These are phyloP conservation scores for Macrostomum lignano DNA, from an alignment of 1,140 invertebrate species.

Conservation along the genomic window DNA sequence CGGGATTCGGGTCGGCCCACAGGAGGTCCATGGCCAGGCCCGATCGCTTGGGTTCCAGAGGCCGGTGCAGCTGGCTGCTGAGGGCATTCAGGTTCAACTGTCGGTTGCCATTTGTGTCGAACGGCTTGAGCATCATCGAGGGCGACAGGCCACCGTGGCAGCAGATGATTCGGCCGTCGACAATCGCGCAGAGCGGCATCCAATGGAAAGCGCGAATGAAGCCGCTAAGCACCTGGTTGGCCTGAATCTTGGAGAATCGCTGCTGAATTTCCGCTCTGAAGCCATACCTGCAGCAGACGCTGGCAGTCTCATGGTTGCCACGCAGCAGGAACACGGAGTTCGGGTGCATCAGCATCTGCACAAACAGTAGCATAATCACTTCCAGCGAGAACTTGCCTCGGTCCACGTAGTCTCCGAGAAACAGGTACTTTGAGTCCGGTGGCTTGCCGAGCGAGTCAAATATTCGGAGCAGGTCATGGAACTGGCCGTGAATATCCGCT, in stretches of 20 bases:
- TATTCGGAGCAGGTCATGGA: constrained; percentile 99
- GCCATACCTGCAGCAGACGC: constrained; percentile 36
- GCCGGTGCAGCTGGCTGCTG: not conserved
- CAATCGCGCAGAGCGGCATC: not conserved
- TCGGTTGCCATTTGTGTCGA: too few relatives aligned
- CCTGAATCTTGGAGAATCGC: not conserved
- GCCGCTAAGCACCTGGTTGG: not conserved
- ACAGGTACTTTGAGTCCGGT: constrained; percentile 92
- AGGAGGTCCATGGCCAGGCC: not conserved
- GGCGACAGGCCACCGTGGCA: not conserved
- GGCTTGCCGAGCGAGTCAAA: constrained; percentile 96
- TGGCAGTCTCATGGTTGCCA: constrained; percentile 38
- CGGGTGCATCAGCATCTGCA: constrained; percentile 31
- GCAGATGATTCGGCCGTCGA: constrained; percentile 1
- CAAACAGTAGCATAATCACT: constrained; percentile 28
- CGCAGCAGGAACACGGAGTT: constrained; percentile 39
- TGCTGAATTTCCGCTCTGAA: constrained; percentile 15
- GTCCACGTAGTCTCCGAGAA: constrained; percentile 98
- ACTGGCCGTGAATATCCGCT: constrained; percentile 97
- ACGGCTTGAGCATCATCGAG: not conserved
- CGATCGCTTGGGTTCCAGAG: not conserved
- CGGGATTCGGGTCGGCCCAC: constrained; percentile 2
- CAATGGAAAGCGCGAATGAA: not conserved
- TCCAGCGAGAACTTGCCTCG: constrained; percentile 99
- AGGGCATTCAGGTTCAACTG: not conserved